Evolutionary conservation across 2,888 invertebrate species (phyloP).

Genomic region (Conchocele bisecta): DNA sequence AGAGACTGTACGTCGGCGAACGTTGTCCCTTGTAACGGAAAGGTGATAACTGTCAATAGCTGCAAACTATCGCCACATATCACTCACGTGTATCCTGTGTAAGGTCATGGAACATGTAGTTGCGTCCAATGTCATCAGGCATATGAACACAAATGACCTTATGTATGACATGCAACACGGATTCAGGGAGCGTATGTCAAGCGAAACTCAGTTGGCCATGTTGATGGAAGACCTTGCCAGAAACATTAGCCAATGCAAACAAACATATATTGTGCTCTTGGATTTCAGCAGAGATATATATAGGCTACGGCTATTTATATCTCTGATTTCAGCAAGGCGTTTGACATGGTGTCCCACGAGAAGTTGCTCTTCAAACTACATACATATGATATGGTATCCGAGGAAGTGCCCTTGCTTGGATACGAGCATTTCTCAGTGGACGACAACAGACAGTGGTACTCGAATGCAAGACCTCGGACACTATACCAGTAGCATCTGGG

Average conservation of each 20-base stretch:
- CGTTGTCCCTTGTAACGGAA: not conserved
- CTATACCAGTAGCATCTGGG: conserved; percentile 19
- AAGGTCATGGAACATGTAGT: conserved; percentile 23
- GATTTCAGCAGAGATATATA: too few species aligned
- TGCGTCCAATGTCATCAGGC: conserved; percentile 14
- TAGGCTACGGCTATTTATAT: too few species aligned
- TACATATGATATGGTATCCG: conserved; percentile 14
- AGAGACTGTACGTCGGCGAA: conserved; percentile 3
- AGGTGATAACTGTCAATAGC: not conserved
- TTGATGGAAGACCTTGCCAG: conserved; percentile 20
- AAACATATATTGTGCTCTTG: conserved; percentile 25
- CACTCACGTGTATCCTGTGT: conserved; percentile 24
- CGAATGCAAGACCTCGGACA: not conserved
- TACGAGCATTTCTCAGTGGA: conserved; percentile 12
- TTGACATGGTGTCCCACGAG: conserved; percentile 23
- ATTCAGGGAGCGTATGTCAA: conserved; percentile 7
- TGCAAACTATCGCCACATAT: conserved; percentile 8
- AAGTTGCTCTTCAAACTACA: conserved; percentile 17
- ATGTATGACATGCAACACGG: conserved; percentile 31
- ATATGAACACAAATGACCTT: conserved; percentile 10
- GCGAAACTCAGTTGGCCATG: conserved; percentile 21
- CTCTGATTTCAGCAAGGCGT: conserved; percentile 20
- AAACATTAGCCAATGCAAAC: conserved; percentile 11
- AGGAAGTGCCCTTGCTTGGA: not conserved
- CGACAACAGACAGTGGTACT: too few species aligned